These are phyloP conservation scores for Tigriopus californicus DNA, from an alignment of 2,888 invertebrate genomes.

Conservation along the genomic window DNA sequence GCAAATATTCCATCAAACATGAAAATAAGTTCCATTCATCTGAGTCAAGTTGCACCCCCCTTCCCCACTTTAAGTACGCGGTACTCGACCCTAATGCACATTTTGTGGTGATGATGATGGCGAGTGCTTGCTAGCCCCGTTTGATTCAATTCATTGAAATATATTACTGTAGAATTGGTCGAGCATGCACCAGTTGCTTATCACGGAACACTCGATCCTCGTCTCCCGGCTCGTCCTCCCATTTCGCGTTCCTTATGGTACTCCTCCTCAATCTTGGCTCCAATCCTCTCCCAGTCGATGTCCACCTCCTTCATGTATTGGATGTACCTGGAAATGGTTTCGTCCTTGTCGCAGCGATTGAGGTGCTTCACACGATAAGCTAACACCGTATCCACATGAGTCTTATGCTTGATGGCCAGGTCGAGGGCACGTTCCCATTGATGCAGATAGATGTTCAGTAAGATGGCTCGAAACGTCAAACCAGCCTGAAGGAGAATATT, in stretches of 20 bases:
- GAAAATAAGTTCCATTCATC: no score
- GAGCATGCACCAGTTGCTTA: no score
- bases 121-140: no score
- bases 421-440: slow-evolving; percentile 59
- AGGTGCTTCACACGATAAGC: slow-evolving; percentile 37
- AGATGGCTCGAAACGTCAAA: slow-evolving; percentile 46
- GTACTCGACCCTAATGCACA: no score
- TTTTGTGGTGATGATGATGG: no score
- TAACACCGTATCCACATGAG: slow-evolving; percentile 50
- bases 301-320: slow-evolving; percentile 30
- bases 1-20: no score
- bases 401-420: slow-evolving; percentile 49
- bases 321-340: slow-evolving; percentile 37
- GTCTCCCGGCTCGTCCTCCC: background rate
- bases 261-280: slow-evolving; percentile 31
- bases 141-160: no score
- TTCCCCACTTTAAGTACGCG: no score
- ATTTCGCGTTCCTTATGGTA: slow-evolving; percentile 24
- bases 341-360: slow-evolving; percentile 34
- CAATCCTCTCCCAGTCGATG: slow-evolving; percentile 32
- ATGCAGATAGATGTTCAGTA: slow-evolving; percentile 46
- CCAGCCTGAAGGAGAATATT: slow-evolving; percentile 46
- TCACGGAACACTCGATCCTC: no score
- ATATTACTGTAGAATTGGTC: no score
- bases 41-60: no score